Conservation (phyloP, 2,113 vertebrate species). For the Rhea americana region DNA sequence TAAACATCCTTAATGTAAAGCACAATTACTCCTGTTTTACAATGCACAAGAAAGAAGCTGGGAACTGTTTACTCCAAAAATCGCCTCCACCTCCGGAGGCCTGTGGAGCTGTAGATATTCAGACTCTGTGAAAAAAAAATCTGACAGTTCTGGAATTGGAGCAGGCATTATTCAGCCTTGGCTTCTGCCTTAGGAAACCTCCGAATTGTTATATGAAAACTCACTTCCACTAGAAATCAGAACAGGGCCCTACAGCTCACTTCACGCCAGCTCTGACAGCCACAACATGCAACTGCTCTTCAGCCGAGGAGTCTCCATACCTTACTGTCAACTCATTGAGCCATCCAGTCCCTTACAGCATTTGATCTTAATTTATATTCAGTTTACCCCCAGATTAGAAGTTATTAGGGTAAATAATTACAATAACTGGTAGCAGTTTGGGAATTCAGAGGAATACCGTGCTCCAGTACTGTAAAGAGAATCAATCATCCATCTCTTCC, state of each 20-base stretch:
- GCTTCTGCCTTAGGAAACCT: background rate
- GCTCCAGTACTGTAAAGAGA: slow-evolving; percentile 26
- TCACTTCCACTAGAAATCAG: background rate
- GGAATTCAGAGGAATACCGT: slow-evolving; percentile 38
- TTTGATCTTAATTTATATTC: slow-evolving; percentile 5
- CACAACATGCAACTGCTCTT: background rate
- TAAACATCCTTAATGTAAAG: background rate
- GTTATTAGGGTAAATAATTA: slow-evolving; percentile 50
- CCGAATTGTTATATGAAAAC: background rate
- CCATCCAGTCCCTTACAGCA: background rate
- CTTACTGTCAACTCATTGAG: background rate
- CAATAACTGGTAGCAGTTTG: slow-evolving; percentile 24
- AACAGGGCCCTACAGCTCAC: background rate
- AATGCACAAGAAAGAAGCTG: background rate
- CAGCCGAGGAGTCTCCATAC: background rate
- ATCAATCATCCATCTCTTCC: slow-evolving; percentile 34
- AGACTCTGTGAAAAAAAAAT: background rate
- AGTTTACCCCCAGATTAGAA: slow-evolving; percentile 26
- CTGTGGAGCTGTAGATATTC: background rate
- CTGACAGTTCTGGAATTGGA: background rate
- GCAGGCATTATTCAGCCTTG: background rate
- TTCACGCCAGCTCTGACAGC: background rate
- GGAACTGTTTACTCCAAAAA: background rate
- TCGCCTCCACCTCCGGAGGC: background rate
- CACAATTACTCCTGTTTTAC: background rate